phyloP scores from a whole-genome alignment of 2,797 vertebrate genomes.

The Paedocypris micromegethes region DNA sequence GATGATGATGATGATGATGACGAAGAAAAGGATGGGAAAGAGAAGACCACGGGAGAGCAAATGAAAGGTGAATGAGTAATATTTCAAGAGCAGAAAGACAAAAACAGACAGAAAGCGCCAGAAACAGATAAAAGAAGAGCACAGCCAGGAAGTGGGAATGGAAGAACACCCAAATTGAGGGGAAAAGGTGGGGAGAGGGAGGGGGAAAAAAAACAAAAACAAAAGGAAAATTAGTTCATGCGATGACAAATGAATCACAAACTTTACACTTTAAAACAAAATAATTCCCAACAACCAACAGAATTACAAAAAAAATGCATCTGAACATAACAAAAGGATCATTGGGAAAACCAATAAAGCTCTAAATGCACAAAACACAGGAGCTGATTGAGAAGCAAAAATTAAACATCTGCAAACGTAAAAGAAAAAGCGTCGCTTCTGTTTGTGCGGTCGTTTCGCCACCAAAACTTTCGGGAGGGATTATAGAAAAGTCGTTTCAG shows the following conservation, averaged over 20 bases:
- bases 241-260: slow-evolving; percentile 77
- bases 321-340: slow-evolving; percentile 46
- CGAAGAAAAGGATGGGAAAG: slow-evolving; percentile 1
- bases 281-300: slow-evolving; percentile 44
- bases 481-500: too few species aligned
- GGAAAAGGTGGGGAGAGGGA: slow-evolving; percentile 18
- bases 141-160: slow-evolving; percentile 15
- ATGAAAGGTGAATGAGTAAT: background rate
- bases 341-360: slow-evolving; percentile 56
- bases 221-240: slow-evolving; percentile 81
- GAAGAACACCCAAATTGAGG: slow-evolving; percentile 19
- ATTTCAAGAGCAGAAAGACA: slow-evolving; percentile 14
- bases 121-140: slow-evolving; percentile 37
- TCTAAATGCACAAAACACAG: slow-evolving; percentile 19
- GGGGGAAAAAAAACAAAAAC: slow-evolving; percentile 35
- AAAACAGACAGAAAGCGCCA: slow-evolving; percentile 53
- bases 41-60: background rate
- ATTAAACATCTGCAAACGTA: slow-evolving; percentile 4
- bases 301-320: slow-evolving; percentile 40
- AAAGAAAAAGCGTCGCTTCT: background rate
- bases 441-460: background rate
- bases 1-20: background rate
- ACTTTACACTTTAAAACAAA: slow-evolving; percentile 59
- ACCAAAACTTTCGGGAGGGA: too few species aligned
- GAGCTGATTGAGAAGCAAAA: slow-evolving; percentile 9